A percentile compares a stretch with the other conserved stretches of the same genome.
phyloP scores from a whole-genome alignment of 2,888 invertebrate species.

The Micoletzkya japonica region DNA sequence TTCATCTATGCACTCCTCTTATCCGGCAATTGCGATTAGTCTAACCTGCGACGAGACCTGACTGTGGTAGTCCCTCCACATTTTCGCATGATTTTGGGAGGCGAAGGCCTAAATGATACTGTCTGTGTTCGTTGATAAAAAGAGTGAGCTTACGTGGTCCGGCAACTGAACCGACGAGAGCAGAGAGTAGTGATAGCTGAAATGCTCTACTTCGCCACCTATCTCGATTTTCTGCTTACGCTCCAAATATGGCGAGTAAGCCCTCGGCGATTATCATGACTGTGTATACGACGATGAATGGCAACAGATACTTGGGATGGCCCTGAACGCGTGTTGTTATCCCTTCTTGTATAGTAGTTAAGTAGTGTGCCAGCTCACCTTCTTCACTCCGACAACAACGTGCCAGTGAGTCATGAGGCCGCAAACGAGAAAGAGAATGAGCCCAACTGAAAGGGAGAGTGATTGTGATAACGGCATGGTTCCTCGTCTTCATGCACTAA shows the following conservation, averaged over 20 bases:
- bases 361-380: too few species aligned
- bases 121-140: too few species aligned
- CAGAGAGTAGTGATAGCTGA: slow-evolving; percentile 19
- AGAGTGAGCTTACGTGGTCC: slow-evolving; percentile 16
- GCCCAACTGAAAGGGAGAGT: slow-evolving; percentile 46
- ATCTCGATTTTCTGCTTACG: slow-evolving; percentile 7
- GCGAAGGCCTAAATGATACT: slow-evolving; percentile 12
- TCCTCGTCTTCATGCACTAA: too few species aligned
- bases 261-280: slow-evolving; percentile 47
- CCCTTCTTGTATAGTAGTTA: too few species aligned
- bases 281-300: slow-evolving; percentile 56
- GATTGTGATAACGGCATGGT: too few species aligned
- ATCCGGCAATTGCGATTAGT: background rate
- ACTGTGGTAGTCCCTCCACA: slow-evolving; percentile 22
- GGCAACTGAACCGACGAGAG: slow-evolving; percentile 28
- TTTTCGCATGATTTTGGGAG: background rate
- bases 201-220: too few species aligned
- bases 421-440: slow-evolving; percentile 47
- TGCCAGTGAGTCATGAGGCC: slow-evolving; percentile 54
- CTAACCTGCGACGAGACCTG: slow-evolving; percentile 7
- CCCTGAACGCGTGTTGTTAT: slow-evolving; percentile 7
- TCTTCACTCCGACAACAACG: slow-evolving; percentile 31
- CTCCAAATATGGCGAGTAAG: slow-evolving; percentile 17
- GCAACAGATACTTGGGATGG: slow-evolving; percentile 46
- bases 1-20: too few species aligned